A percentile compares a stretch with the other conserved stretches of the same genome.
These are phyloP conservation scores for Zosterops lateralis DNA, from an alignment of 2,113 vertebrate genomes.

Conservation along the genomic window DNA sequence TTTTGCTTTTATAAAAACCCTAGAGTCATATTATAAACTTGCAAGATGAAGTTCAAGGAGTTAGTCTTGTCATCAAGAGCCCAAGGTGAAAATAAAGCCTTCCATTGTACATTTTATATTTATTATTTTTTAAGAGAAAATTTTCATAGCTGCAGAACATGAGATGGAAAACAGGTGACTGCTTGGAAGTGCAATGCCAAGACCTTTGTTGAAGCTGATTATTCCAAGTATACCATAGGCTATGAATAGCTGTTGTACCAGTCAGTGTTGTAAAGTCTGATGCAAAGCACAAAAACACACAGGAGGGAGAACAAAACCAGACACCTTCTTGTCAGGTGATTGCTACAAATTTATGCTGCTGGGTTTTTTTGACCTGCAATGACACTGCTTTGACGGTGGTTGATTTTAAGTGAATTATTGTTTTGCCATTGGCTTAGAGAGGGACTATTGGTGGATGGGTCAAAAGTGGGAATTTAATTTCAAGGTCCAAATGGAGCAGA, in stretches of 20 bases:
- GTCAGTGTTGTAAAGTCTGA: background rate
- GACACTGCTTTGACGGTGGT: background rate
- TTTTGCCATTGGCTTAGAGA: background rate
- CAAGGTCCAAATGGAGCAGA: background rate
- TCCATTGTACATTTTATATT: constrained; percentile 11
- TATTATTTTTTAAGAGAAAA: background rate
- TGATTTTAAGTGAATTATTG: background rate
- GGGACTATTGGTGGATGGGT: background rate
- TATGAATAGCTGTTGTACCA: background rate
- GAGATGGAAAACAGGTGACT: background rate
- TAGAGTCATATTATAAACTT: constrained; percentile 58
- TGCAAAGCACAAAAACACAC: background rate
- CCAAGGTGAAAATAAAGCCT: constrained; percentile 51
- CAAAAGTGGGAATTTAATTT: background rate
- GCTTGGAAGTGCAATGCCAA: background rate
- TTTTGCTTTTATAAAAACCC: constrained; percentile 46
- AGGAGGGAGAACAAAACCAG: background rate
- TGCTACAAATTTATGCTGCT: background rate
- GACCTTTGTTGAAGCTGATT: background rate
- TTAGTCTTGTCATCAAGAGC: constrained; percentile 61
- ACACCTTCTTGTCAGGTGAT: background rate
- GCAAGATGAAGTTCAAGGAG: constrained; percentile 37
- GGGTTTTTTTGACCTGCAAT: background rate
- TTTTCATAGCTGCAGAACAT: background rate
- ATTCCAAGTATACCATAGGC: background rate